phyloP scores from a whole-genome alignment of 2,113 vertebrate genomes.

The Narcine bancroftii region DNA sequence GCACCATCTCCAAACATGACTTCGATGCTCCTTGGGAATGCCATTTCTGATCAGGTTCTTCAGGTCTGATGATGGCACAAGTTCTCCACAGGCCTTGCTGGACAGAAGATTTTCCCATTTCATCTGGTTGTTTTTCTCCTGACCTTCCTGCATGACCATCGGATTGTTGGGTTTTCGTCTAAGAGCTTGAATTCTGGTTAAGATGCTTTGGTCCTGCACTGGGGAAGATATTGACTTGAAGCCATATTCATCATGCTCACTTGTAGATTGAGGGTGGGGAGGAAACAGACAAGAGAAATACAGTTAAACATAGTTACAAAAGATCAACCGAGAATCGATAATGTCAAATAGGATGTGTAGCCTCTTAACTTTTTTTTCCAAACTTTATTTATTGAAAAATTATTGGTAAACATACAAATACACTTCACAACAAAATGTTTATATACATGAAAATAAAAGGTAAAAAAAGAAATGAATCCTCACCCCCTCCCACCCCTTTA shows the following conservation, averaged over 20 bases:
- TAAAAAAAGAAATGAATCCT: too few relatives aligned
- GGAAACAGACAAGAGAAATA: conserved; percentile 23
- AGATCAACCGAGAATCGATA: too few relatives aligned
- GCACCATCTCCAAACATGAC: conserved; percentile 74
- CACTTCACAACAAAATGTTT: too few relatives aligned
- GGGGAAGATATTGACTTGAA: conserved; percentile 80
- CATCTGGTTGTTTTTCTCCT: conserved; percentile 60
- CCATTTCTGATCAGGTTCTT: conserved; percentile 75
- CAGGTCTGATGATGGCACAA: conserved; percentile 55
- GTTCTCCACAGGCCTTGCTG: conserved; percentile 53
- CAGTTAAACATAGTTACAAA: too few relatives aligned
- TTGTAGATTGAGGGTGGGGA: conserved; percentile 44
- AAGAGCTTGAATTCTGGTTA: conserved; percentile 82
- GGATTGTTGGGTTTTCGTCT: conserved; percentile 80
- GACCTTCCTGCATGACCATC: conserved; percentile 55
- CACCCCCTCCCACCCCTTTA: too few relatives aligned
- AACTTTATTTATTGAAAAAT: too few relatives aligned
- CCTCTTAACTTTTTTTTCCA: too few relatives aligned
- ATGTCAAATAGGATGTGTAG: too few relatives aligned
- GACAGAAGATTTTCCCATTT: conserved; percentile 72
- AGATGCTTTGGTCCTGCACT: conserved; percentile 80
- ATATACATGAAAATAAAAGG: too few relatives aligned
- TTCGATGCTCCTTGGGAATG: conserved; percentile 69
- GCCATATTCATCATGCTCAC: conserved; percentile 82
- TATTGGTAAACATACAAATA: too few relatives aligned